Conservation (phyloP, 2,888 invertebrate genomes). For the Xiphydria camelus region DNA sequence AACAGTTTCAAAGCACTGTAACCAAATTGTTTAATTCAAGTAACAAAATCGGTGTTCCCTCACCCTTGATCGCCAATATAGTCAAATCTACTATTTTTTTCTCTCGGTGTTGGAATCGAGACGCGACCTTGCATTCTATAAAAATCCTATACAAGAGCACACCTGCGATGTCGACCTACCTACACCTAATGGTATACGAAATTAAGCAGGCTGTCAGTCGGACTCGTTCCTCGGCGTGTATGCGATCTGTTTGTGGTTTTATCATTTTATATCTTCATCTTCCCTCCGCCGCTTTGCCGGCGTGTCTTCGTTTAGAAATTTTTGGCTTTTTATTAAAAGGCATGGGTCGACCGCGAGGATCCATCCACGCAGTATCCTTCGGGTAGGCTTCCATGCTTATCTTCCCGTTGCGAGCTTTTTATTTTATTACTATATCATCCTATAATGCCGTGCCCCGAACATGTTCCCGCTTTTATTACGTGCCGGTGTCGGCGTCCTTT, state of each 20-base stretch:
- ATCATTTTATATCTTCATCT: not conserved
- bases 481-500: conserved; percentile 54
- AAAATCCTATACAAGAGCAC: not conserved
- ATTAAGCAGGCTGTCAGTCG: not conserved
- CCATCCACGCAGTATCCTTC: not conserved
- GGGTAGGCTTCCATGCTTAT: conserved; percentile 15
- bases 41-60: too few species aligned
- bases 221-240: not conserved
- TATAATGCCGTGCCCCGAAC: conserved; percentile 47
- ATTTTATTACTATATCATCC: conserved; percentile 49
- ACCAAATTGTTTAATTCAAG: too few species aligned
- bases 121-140: too few species aligned
- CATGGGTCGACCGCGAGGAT: not conserved
- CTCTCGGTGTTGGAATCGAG: too few species aligned
- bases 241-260: not conserved
- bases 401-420: conserved; percentile 39
- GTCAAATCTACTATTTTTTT: too few species aligned
- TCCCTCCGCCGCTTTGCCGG: not conserved
- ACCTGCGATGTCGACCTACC: not conserved
- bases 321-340: not conserved
- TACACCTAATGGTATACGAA: not conserved
- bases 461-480: conserved; percentile 53
- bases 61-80: too few species aligned
- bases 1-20: too few species aligned
- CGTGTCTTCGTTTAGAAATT: not conserved